Percentiles rank a stretch among this genome's conserved stretches.
Conservation (phyloP, 1,140 invertebrate species). For the Leptopilina boulardi region DNA sequence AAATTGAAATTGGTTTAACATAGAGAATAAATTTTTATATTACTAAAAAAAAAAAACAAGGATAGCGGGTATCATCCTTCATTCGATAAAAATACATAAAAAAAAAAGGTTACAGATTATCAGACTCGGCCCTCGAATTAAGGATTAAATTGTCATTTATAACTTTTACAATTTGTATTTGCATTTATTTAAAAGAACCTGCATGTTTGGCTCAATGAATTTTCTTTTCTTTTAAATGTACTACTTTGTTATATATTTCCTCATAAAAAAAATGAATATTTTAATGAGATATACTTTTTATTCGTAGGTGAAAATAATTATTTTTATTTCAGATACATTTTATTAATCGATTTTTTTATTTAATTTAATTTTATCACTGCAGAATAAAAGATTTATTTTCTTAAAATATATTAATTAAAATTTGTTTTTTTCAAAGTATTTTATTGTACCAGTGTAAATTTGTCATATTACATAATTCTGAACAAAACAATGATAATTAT, state of each 20-base stretch:
- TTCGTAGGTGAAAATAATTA: neutral
- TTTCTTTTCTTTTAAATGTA: neutral
- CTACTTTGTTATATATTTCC: conserved; percentile 24
- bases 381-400: too few species aligned
- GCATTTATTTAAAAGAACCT: conserved; percentile 21
- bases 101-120: conserved; percentile 2
- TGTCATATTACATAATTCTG: too few species aligned
- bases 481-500: too few species aligned
- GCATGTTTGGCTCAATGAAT: neutral
- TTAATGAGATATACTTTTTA: neutral
- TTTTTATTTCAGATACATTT: neutral
- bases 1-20: conserved; percentile 32
- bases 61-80: conserved; percentile 31
- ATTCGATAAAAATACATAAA: conserved; percentile 27
- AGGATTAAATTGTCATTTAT: conserved; percentile 34
- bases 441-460: too few species aligned
- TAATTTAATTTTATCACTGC: neutral
- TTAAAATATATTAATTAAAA: too few species aligned
- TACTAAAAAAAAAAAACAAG: conserved; percentile 30
- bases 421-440: too few species aligned
- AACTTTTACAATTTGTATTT: conserved; percentile 26
- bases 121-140: conserved; percentile 18
- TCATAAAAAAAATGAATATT: neutral
- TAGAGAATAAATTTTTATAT: conserved; percentile 34
- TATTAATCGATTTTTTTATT: neutral